Conservation (phyloP, 2,888 invertebrate genomes). For the Drosophila greeni region DNA sequence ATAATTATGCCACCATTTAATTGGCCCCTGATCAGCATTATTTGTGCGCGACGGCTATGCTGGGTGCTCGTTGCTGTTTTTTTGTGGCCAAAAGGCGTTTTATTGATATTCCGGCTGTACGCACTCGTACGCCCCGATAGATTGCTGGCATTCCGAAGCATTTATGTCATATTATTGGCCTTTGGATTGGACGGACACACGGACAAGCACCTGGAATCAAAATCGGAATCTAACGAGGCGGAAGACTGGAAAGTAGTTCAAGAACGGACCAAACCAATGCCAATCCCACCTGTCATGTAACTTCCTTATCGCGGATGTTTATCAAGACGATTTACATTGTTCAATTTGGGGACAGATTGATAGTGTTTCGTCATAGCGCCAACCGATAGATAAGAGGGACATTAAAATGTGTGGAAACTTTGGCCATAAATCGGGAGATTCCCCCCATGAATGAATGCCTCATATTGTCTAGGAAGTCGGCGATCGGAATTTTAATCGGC, state of each 20-base stretch:
- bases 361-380: constrained; percentile 31
- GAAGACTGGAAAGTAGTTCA: constrained; percentile 43
- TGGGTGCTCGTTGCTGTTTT: not conserved
- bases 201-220: constrained; percentile 15
- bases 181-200: constrained; percentile 28
- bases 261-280: constrained; percentile 33
- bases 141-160: constrained; percentile 64
- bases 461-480: constrained; percentile 31
- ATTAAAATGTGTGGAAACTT: constrained; percentile 24
- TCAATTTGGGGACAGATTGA: constrained; percentile 36
- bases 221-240: constrained; percentile 15
- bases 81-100: constrained; percentile 32
- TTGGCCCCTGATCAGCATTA: constrained; percentile 54
- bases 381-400: constrained; percentile 17
- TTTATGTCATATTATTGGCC: constrained; percentile 68
- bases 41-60: constrained; percentile 17
- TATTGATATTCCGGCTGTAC: constrained; percentile 56
- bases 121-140: constrained; percentile 27
- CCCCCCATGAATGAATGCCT: constrained; percentile 17
- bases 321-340: constrained; percentile 41
- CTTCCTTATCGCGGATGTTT: constrained; percentile 42
- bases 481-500: constrained; percentile 32
- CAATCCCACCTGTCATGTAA: constrained; percentile 34
- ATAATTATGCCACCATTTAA: constrained; percentile 54
- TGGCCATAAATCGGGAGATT: constrained; percentile 20